These are phyloP conservation scores for Bemisia tabaci DNA, from an alignment of 1,140 invertebrate genomes.

Conservation along the genomic window DNA sequence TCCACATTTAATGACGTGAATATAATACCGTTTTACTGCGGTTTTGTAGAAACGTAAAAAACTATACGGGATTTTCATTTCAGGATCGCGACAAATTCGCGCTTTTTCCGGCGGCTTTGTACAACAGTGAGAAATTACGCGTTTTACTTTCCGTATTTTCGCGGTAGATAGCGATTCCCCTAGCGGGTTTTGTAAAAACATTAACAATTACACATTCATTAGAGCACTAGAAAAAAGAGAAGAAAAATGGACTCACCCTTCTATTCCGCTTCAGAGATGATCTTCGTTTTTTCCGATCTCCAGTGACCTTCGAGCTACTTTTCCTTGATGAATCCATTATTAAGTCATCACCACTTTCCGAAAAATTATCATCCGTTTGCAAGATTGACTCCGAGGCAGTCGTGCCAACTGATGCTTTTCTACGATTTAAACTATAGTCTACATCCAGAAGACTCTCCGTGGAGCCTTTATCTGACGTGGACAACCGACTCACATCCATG, in stretches of 20 bases:
- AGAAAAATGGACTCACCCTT: constrained; percentile 20
- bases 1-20: too few species aligned
- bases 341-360: constrained; percentile 12
- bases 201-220: too few species aligned
- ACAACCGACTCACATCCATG: neutral
- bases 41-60: too few species aligned
- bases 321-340: constrained; percentile 7
- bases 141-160: too few species aligned
- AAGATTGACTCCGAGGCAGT: constrained; percentile 16
- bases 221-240: too few species aligned
- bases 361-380: constrained; percentile 14
- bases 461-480: constrained; percentile 13
- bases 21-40: too few species aligned
- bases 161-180: too few species aligned
- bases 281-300: constrained; percentile 12
- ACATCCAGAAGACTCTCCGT: constrained; percentile 21
- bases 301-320: neutral
- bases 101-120: too few species aligned
- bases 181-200: too few species aligned
- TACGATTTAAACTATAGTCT: constrained; percentile 14
- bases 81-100: too few species aligned
- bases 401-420: constrained; percentile 16
- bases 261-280: constrained; percentile 15
- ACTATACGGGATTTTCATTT: too few species aligned
- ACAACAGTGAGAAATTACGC: too few species aligned